Evolutionary conservation across 2,888 invertebrate genomes (phyloP), one percentile per base, ranked within the genome.

Genomic region (Andricus quercusramuli): DNA sequence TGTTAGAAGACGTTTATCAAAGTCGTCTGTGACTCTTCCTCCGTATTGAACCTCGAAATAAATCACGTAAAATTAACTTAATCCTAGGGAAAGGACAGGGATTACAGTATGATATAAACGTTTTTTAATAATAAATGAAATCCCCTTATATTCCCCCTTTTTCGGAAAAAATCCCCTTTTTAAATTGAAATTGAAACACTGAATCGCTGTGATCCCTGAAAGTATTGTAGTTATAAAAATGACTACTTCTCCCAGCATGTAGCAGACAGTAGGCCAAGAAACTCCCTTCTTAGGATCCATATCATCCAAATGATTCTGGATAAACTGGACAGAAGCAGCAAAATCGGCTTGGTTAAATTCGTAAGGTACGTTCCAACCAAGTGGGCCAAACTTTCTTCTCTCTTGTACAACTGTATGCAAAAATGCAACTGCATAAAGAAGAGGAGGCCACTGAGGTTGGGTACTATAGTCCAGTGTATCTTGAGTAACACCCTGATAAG

Each of bases 331-430:
- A 82, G 98, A 97, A 3, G 99, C 98, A 3, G 97, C 97, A 90
- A 98, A 98, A 92, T 99, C 99, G 0, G 99, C 97, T 93, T 99
- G 98, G 93, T 98, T 98, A 92, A 99, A 99, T 93, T 99, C 99
- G 89, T 99, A 99, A 0, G 98, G 98, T 84, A 99, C 95, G 91
- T 99, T 99, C 99, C 99, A 99, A 13, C 99, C 99, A 20, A 99
- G 94, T 0, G 99, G 98, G 0, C 99, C 99, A 91, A 98, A 99
- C 93, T 99, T 99, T 85, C 99, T 94, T 84, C 99, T 94, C 92
- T 99, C 99, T 93, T 99, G 98, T 0, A 99, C 96, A 44, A 99
- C 97, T 0, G 98, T 99, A 88, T 99, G 99, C 51, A 99, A 93
- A 94, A 99, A 99, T 41, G 98, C 98, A 0, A 99, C 98, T 0